phyloP scores from a whole-genome alignment of 2,113 vertebrate species.

The Lethenteron reissneri region DNA sequence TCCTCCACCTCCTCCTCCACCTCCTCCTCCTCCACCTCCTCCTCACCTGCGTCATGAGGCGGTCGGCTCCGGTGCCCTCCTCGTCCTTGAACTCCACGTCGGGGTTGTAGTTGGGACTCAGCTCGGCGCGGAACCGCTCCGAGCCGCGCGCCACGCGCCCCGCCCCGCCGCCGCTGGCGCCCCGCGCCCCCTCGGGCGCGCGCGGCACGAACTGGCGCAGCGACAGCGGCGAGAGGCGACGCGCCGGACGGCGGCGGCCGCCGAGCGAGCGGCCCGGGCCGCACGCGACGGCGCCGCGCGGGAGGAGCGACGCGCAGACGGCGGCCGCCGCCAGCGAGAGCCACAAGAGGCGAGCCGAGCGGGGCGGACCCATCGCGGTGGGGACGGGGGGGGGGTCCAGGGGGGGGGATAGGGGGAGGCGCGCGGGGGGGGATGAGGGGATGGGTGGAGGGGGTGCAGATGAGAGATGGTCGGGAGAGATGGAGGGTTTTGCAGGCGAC shows the following conservation, averaged over 20 bases:
- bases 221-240: conserved; percentile 67
- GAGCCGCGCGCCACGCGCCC: conserved; percentile 60
- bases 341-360: conserved; percentile 19
- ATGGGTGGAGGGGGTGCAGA: too few species aligned
- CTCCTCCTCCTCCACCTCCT: not conserved
- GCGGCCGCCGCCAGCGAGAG: conserved; percentile 35
- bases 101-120: conserved; percentile 69
- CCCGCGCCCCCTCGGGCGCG: conserved; percentile 83
- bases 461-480: too few species aligned
- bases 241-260: conserved; percentile 46
- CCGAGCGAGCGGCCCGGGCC: conserved; percentile 79
- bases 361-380: conserved; percentile 36
- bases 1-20: not conserved
- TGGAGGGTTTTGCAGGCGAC: too few species aligned
- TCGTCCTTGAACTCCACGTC: conserved; percentile 98
- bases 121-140: conserved; percentile 80
- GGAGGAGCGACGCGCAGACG: conserved; percentile 14
- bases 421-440: too few species aligned
- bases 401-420: too few species aligned
- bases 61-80: conserved; percentile 83
- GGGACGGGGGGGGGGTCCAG: conserved; percentile 24
- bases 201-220: conserved; percentile 77
- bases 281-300: conserved; percentile 18
- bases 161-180: conserved; percentile 52
- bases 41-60: conserved; percentile 89